Base-by-base conservation (phyloP, 2,797 vertebrate genomes). In the Channallabes apus region DNA sequence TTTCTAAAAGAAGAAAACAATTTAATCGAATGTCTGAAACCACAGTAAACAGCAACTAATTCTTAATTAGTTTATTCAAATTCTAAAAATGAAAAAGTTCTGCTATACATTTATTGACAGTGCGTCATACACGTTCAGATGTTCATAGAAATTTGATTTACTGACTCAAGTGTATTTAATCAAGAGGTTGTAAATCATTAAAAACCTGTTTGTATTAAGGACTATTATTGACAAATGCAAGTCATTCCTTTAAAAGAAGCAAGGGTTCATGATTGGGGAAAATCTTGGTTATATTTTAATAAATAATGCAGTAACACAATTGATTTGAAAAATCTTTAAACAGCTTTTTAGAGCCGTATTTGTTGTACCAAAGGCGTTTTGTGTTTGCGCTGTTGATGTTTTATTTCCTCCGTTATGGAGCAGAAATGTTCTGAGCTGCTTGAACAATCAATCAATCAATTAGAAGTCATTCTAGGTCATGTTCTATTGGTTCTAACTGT, bases 261-360 rank as follows among this genome's bases (percentile, higher is more conserved):
- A 73, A 51, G n/a, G 24, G 41, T 73, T 41, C 12, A 6, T n/a
- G 69, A 14, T 46, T 46, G 46, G 46, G 38, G 38, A 6, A 46
- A 46, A 46, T 0, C 15, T 9, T 75, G 72, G 72, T 18, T 75
- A 14, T 15, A 46, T n/a, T 72, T 71, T 41, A 38, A 71, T 71
- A 71, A 41, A 41, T 71, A 71, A 41, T 71, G 68, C 68, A 41
- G 41, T 71, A 71, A 41, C 68, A 71, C 4, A 71, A 71, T 41
- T 41, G 9, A 71, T 71, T 71, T 71, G 38, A 41, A 24, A 46
- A 46, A 56, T 4, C 15, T 75, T 4, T 56, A 8, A 29, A 58
- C 17, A 11, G 7, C 51, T 75, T 29, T 56, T 18, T 58, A 8
- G n/a, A 73, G 46, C 1, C 15, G 54, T 59, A 32, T 9, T 32